Evolutionary conservation across 1,140 invertebrate species (phyloP).

Genomic region (Drosophila bocqueti): DNA sequence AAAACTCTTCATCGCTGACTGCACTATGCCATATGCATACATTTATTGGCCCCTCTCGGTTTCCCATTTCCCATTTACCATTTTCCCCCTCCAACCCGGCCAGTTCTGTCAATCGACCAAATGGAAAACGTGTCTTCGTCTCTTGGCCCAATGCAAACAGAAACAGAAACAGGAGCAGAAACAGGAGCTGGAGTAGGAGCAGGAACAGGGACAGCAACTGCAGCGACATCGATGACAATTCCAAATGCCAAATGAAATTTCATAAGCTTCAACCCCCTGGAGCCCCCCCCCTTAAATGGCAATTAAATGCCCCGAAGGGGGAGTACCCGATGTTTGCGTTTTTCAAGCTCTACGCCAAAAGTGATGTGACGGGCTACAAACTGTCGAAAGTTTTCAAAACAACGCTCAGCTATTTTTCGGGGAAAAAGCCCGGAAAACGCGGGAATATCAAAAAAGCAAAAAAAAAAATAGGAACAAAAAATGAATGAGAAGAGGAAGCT

Average conservation of each 20-base stretch:
- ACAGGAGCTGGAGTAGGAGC: neutral
- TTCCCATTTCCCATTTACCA: neutral
- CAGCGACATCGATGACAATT: constrained; percentile 53
- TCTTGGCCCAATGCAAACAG: constrained; percentile 60
- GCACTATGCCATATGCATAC: constrained; percentile 18
- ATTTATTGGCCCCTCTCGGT: constrained; percentile 28
- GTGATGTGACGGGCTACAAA: constrained; percentile 62
- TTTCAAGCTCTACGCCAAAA: constrained; percentile 34
- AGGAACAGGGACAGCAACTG: constrained; percentile 2
- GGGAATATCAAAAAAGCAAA: neutral
- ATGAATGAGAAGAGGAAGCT: neutral
- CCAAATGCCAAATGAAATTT: constrained; percentile 75
- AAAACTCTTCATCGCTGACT: neutral
- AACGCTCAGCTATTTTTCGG: constrained; percentile 19
- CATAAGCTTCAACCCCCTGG: constrained; percentile 53
- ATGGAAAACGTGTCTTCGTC: constrained; percentile 68
- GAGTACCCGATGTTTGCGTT: constrained; percentile 6
- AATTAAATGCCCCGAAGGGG: constrained; percentile 60
- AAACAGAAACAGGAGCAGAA: constrained; percentile 14
- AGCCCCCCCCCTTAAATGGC: constrained; percentile 67
- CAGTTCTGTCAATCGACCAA: constrained; percentile 65
- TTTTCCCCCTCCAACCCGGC: neutral
- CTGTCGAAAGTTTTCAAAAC: constrained; percentile 75
- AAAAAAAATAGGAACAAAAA: neutral
- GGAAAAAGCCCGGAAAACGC: neutral